Base-by-base conservation (phyloP, 2,888 invertebrate species). In the Caprella mutica region DNA sequence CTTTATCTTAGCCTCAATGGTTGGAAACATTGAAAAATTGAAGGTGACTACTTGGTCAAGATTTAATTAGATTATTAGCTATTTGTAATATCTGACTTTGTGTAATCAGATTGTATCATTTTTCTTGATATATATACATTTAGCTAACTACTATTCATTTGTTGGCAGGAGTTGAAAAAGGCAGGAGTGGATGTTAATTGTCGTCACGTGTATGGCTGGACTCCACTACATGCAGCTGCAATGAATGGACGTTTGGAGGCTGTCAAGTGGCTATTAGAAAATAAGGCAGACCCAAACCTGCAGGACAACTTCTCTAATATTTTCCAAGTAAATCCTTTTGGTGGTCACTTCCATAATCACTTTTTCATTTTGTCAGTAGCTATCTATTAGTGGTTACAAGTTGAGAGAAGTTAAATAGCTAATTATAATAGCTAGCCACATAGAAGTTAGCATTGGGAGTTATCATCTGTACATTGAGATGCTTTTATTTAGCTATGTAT, bases 171-270 rank as follows among this genome's bases (percentile, higher is more conserved):
- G 70, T 67, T 77, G 43, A 69, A 75, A 23, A 72, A 73, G 9
- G 73, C 74, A 55, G 77, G 77, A 38, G 69, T 78, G 14, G 77
- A 81, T 68, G 77, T 84, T 1, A 86, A 91, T 75, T 70, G 73
- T 48, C 77, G 84, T 14, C 90, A 91, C 74, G 68, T 76, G 26
- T 75, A 89, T 46, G 92, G 92, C 51, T 92, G 92, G 91, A 88
- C 87, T 14, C 80, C 88, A 26, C 76, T 92, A 30, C 88, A 89
- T 75, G 80, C 83, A 50, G 91, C 91, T 33, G 84, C 85, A 9
- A 83, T 89, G 35, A 88, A 86, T 74, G 82, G 82, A 63, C 81
- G 81, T 69, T 68, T 75, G 17, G 77, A 78, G 19, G 77, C 77
- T 57, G 78, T 84, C 24, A 75, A 76, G 67, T 75, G 80, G 65